Conservation (phyloP, 2,888 invertebrate species). For the Strigamia maritima region DNA sequence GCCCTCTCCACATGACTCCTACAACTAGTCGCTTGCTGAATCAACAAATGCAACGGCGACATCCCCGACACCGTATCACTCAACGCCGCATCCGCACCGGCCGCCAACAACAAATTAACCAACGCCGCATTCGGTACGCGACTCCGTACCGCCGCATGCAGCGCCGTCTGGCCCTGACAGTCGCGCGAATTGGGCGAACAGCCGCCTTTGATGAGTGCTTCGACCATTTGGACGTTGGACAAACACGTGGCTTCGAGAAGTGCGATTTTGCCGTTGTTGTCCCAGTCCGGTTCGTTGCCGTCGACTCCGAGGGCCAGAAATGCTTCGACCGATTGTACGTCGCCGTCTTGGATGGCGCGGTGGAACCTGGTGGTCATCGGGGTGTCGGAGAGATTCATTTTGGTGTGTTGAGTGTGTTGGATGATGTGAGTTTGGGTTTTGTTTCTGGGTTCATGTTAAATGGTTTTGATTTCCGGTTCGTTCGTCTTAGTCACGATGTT, state of each 20-base stretch:
- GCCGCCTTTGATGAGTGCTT: slow-evolving; percentile 38
- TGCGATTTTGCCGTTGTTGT: slow-evolving; percentile 42
- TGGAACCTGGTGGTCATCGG: slow-evolving; percentile 38
- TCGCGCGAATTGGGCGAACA: slow-evolving; percentile 42
- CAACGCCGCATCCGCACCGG: slow-evolving; percentile 41
- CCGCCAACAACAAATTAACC: slow-evolving; percentile 41
- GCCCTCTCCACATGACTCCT: slow-evolving; percentile 29
- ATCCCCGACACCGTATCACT: slow-evolving; percentile 43
- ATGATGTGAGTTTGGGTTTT: not conserved
- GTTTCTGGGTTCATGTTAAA: not conserved
- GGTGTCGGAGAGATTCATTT: not conserved
- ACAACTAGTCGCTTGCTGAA: slow-evolving; percentile 38
- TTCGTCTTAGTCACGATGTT: not conserved
- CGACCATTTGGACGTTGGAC: slow-evolving; percentile 40
- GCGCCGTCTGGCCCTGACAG: slow-evolving; percentile 43
- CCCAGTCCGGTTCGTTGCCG: slow-evolving; percentile 44
- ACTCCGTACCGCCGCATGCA: slow-evolving; percentile 43
- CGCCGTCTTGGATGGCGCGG: slow-evolving; percentile 41
- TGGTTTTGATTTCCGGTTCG: not conserved
- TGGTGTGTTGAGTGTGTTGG: not conserved
- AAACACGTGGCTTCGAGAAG: slow-evolving; percentile 43
- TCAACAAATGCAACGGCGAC: slow-evolving; percentile 43
- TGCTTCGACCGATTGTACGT: slow-evolving; percentile 39
- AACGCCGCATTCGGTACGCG: slow-evolving; percentile 41
- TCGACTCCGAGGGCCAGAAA: slow-evolving; percentile 41